Percentiles rank a stretch among this genome's conserved stretches.
Evolutionary conservation across 2,888 invertebrate genomes (phyloP).

Genomic region (Ceramica pisi): DNA sequence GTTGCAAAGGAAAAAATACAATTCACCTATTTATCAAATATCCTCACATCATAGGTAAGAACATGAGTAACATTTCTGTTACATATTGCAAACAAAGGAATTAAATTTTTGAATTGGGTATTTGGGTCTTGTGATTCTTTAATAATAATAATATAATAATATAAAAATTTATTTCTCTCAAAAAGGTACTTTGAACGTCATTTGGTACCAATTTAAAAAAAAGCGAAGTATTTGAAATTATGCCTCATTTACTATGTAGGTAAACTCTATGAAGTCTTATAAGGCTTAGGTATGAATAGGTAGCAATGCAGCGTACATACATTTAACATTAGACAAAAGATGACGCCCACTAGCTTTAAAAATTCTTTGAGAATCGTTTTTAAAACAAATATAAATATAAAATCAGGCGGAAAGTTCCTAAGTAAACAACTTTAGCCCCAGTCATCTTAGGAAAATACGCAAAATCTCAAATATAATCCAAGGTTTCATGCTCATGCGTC

Average conservation of each 20-base stretch:
- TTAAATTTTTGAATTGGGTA: not conserved
- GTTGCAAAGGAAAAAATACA: not conserved
- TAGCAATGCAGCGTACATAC: too few relatives aligned
- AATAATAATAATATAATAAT: too few relatives aligned
- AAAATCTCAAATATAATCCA: constrained; percentile 22
- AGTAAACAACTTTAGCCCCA: constrained; percentile 21
- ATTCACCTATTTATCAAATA: not conserved
- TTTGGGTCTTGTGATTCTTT: not conserved
- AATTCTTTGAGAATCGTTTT: not conserved
- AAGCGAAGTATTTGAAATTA: not conserved
- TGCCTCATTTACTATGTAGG: not conserved
- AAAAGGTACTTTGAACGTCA: too few relatives aligned
- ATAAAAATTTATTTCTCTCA: too few relatives aligned
- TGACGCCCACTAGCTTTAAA: not conserved
- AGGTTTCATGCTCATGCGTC: constrained; percentile 34
- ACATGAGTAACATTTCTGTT: not conserved
- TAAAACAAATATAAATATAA: constrained; percentile 14
- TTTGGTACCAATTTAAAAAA: not conserved
- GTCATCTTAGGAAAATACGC: constrained; percentile 13
- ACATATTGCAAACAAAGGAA: not conserved
- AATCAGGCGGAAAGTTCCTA: not conserved
- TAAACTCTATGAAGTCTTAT: not conserved
- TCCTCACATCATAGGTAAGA: too few relatives aligned
- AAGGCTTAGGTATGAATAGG: too few relatives aligned
- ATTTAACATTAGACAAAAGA: not conserved